Conservation (phyloP, 2,797 vertebrate genomes). For the Staurois parvus region DNA sequence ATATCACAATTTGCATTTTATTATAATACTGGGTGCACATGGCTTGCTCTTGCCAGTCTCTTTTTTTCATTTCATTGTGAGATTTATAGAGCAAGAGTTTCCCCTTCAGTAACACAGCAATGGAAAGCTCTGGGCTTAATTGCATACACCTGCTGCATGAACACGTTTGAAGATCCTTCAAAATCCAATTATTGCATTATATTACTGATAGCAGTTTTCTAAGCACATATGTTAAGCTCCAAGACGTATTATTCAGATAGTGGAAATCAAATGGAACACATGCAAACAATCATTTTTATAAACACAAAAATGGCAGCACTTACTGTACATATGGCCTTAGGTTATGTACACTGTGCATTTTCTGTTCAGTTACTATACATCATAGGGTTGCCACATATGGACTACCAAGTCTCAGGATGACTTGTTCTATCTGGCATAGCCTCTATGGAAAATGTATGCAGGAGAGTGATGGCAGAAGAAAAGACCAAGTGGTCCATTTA, state of each 20-base stretch:
- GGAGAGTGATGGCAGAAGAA: too few relatives aligned
- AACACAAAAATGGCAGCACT: background rate
- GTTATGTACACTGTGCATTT: too few relatives aligned
- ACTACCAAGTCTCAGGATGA: too few relatives aligned
- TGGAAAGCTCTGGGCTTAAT: slow-evolving; percentile 23
- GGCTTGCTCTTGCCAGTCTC: background rate
- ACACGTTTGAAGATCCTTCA: slow-evolving; percentile 20
- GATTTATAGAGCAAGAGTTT: slow-evolving; percentile 25
- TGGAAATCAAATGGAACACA: too few relatives aligned
- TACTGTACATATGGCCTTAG: background rate
- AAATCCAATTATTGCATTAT: slow-evolving; percentile 24
- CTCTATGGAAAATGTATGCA: too few relatives aligned
- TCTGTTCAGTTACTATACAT: too few relatives aligned
- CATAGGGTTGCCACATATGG: too few relatives aligned
- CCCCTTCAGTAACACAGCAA: background rate
- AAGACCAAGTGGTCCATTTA: too few relatives aligned
- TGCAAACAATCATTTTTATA: background rate
- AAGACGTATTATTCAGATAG: background rate
- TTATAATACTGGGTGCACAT: slow-evolving; percentile 36
- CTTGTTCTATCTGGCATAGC: too few relatives aligned
- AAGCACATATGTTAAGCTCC: background rate
- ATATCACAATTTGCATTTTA: slow-evolving; percentile 30
- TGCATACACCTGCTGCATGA: slow-evolving; percentile 15
- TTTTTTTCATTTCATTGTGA: slow-evolving; percentile 27
- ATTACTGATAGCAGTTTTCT: background rate